Base-by-base conservation (phyloP, 2,888 invertebrate species). In the Hesperia comma region DNA sequence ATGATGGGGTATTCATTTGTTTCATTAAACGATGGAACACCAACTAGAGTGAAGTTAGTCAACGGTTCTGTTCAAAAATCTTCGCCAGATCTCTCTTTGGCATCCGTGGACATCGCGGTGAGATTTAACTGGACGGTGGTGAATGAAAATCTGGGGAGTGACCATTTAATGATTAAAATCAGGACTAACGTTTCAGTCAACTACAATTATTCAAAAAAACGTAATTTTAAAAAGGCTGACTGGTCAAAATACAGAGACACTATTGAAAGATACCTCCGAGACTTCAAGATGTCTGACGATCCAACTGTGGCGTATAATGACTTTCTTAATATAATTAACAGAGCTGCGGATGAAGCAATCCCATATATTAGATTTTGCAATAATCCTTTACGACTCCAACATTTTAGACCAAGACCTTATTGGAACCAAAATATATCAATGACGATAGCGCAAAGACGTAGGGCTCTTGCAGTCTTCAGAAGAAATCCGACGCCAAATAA, bases 51-150 rank as follows among this genome's bases (percentile, higher is more conserved):
- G 0, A 69, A 61, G 49, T 14, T 72, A 8, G 71, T 72, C 0
- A 62, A 68, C 53, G 68, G 67, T 3, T 1, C 2, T 5, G 5
- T 74, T 1, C 75, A 72, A 21, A 6, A 60, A 19, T 69, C 70
- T 3, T 60, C 74, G 0, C 75, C 75, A 0, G 75, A 75, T 46
- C 33, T 75, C 0, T 43, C 71, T 1, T 40, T 71, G 4, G 49
- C 15, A 0, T 54, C 69, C 1, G 15, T 61, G 8, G 70, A 72
- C 43, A 63, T 74, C 14, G 66, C 68, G 0, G n/a, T 68, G 6
- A 37, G 57, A 0, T 67, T 71, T 55, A 21, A 55, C 0, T 74
- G 72, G 72, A 51, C 33, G 0, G 67, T 70, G 12, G 15, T 15
- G 0, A 74, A 71, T 32, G 74, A 72, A 57, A 61, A 58, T 8